Conservation (phyloP, 2,113 vertebrate species). For the Halcyon malimbica region DNA sequence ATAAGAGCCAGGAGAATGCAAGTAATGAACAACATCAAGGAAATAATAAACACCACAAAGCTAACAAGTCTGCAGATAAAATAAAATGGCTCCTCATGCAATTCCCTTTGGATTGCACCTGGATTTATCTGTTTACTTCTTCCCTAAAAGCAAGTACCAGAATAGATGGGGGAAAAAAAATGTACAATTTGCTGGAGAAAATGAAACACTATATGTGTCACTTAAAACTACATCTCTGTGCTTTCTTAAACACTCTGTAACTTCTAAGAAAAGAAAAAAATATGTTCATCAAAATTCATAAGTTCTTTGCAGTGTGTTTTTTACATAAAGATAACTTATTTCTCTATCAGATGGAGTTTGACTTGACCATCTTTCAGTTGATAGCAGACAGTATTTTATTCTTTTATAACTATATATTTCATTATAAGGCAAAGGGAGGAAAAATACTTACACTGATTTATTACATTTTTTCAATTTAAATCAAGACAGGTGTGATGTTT, state of each 20-base stretch:
- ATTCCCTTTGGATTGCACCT: constrained; percentile 4
- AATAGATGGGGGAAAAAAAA: neutral
- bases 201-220: neutral
- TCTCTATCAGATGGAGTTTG: neutral
- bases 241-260: neutral
- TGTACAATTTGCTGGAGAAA: constrained; percentile 13
- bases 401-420: neutral
- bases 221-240: neutral
- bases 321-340: neutral
- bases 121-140: constrained; percentile 36
- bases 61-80: neutral
- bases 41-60: constrained; percentile 26
- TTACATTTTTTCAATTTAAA: neutral
- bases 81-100: neutral
- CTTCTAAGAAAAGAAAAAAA: neutral
- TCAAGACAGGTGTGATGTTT: neutral
- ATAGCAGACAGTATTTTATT: neutral
- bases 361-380: neutral
- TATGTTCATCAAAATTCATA: neutral
- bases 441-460: neutral
- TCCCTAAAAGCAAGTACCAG: neutral
- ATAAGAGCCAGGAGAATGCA: constrained; percentile 26
- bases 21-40: constrained; percentile 28
- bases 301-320: neutral
- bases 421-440: neutral